phyloP scores from a whole-genome alignment of 2,113 vertebrate genomes.

The Carassius gibelio region DNA sequence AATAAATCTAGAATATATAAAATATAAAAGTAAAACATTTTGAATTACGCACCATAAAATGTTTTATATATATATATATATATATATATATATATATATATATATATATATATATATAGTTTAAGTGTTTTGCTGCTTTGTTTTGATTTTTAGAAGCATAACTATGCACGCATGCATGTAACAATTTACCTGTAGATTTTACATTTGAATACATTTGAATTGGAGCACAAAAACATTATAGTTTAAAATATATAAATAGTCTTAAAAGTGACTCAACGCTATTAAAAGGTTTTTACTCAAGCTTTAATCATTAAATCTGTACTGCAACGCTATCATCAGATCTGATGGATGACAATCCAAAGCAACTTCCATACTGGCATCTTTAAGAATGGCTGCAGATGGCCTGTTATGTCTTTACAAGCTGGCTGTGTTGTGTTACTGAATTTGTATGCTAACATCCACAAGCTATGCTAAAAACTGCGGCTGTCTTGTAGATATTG shows the following conservation, averaged over 20 bases:
- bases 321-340: background rate
- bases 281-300: background rate
- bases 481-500: background rate
- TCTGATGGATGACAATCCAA: background rate
- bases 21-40: too few species aligned
- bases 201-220: background rate
- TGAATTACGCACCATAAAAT: too few species aligned
- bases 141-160: background rate
- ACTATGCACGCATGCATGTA: background rate
- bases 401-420: slow-evolving; percentile 21
- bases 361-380: background rate
- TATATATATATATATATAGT: too few species aligned
- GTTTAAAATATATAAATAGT: background rate
- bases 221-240: background rate
- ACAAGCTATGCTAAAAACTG: background rate
- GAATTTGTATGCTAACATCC: slow-evolving; percentile 5
- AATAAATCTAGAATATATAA: background rate
- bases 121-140: background rate
- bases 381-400: background rate
- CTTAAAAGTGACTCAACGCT: background rate
- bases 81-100: too few species aligned
- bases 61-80: too few species aligned
- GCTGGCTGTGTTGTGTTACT: background rate
- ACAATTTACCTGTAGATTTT: background rate
- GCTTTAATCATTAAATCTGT: background rate